Base-by-base conservation (phyloP, 1,140 invertebrate genomes). In the Battus philenor region DNA sequence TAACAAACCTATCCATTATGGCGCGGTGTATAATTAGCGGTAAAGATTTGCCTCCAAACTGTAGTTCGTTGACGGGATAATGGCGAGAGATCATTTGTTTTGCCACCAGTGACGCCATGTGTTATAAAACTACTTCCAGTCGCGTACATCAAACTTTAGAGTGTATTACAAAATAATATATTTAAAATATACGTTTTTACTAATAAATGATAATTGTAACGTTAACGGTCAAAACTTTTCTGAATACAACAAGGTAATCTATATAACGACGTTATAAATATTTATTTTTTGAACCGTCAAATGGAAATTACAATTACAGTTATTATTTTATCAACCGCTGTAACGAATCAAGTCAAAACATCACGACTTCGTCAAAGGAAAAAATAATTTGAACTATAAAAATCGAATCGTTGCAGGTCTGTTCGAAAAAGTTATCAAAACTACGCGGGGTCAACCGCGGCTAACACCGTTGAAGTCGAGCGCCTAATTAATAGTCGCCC, bases 401-500 rank as follows among this genome's bases (percentile, higher is more conserved):
- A 11, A 12, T 24, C 11, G 22, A 26, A 27, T 27, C 36, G 22
- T 39, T 39, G 11, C 24, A 34, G 24, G 26, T 46, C 10, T 32
- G 31, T 17, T 9, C 50, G 63, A 56, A 56, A 63, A 60, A 68
- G 48, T 60, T 66, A 68, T 59, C 59, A 54, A 61, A 67, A 52
- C 48, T 50, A 38, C 44, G 50, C 20, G 13, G 31, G 36, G 50
- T 50, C 36, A 49, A 49, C 17, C 41, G 32, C 41, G 29, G 47
- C 38, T 20, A 47, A 63, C 71, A 70, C 71, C 63, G 68, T 73
- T 76, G 66, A 41, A 62, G 47, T 47, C 36, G 55, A 39, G 53
- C 54, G 59, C 39, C 58, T 77, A 77, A 81, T 79, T 81, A 84
- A 80, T 66, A 70, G 56, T 67, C 63, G 65, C 69, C 69, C 63